Conservation (phyloP, 1,140 invertebrate genomes). For the Lamellibrachia luymesi region DNA sequence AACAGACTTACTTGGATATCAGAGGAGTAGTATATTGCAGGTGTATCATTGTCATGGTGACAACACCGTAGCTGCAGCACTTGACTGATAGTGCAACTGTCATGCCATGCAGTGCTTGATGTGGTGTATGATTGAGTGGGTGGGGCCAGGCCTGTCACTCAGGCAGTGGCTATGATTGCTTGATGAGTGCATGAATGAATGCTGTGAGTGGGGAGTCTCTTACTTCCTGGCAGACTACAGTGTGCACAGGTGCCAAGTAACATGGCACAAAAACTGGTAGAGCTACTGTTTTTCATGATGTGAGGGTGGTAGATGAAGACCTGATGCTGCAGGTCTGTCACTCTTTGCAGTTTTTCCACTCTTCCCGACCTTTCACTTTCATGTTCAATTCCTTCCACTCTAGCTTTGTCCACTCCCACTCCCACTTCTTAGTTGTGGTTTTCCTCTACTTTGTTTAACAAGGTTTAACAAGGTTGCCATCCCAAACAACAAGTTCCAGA, state of each 20-base stretch:
- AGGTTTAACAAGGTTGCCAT: too few relatives aligned
- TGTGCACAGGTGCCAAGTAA: too few relatives aligned
- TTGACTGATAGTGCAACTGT: not conserved
- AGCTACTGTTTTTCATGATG: not conserved
- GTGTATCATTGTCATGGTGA: not conserved
- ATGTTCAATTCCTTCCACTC: too few relatives aligned
- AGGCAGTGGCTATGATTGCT: not conserved
- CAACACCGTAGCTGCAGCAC: not conserved
- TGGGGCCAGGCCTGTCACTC: not conserved
- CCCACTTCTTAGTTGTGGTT: too few relatives aligned
- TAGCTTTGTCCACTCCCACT: too few relatives aligned
- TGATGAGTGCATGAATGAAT: not conserved
- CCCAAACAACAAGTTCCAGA: too few relatives aligned
- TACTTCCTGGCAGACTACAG: not conserved
- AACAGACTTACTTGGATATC: not conserved
- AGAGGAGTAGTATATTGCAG: not conserved
- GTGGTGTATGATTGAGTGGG: not conserved
- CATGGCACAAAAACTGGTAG: not conserved
- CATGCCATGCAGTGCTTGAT: not conserved
- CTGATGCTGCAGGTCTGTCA: not conserved
- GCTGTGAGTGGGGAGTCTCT: not conserved
- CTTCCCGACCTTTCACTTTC: too few relatives aligned
- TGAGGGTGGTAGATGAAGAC: not conserved
- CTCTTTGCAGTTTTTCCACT: too few relatives aligned
- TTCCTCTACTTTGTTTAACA: too few relatives aligned